phyloP scores from a whole-genome alignment of 1,140 invertebrate species.

The Lethocerus indicus region DNA sequence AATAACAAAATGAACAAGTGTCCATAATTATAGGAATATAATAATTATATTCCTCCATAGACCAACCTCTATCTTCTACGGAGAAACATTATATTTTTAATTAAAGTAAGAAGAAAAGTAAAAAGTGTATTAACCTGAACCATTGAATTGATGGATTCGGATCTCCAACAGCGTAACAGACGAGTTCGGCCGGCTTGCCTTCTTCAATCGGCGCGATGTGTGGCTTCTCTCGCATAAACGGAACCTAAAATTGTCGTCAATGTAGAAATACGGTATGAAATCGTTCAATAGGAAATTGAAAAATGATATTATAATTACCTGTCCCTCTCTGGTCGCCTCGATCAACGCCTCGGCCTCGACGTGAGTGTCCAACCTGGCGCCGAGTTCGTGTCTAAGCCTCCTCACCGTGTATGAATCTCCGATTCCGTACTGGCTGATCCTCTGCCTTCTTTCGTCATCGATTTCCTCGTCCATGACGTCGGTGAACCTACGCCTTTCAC shows the following conservation, averaged over 20 bases:
- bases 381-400: slow-evolving; percentile 62
- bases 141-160: slow-evolving; percentile 85
- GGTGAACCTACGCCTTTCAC: slow-evolving; percentile 76
- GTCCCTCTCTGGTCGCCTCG: slow-evolving; percentile 59
- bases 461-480: slow-evolving; percentile 95
- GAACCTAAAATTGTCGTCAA: slow-evolving; percentile 26
- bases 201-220: slow-evolving; percentile 59
- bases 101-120: too few species aligned
- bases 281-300: background rate
- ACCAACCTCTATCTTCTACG: too few species aligned
- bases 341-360: slow-evolving; percentile 70
- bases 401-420: slow-evolving; percentile 50
- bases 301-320: slow-evolving; percentile 15
- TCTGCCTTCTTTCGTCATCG: slow-evolving; percentile 66
- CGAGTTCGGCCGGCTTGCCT: slow-evolving; percentile 56
- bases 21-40: too few species aligned
- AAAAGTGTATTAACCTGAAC: slow-evolving; percentile 49
- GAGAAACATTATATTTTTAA: too few species aligned
- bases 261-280: background rate
- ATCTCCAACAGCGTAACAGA: slow-evolving; percentile 74
- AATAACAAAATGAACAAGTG: too few species aligned
- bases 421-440: slow-evolving; percentile 59
- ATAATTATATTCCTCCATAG: too few species aligned
- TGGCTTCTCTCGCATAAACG: slow-evolving; percentile 70
- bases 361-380: slow-evolving; percentile 56